Base-by-base conservation (phyloP, 1,140 invertebrate genomes). In the Drosophila truncata region DNA sequence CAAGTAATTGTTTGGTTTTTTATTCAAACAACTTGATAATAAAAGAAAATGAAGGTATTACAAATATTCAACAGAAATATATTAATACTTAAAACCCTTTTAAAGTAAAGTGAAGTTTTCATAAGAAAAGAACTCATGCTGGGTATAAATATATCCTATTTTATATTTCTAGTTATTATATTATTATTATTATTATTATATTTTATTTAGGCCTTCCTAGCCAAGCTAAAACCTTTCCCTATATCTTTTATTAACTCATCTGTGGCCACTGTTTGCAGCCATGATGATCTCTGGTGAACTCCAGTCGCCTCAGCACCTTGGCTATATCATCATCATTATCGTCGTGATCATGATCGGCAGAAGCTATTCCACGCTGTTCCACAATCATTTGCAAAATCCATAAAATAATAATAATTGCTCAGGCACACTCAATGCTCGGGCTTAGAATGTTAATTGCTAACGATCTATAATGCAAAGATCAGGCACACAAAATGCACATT, bases 371-470 rank as follows among this genome's bases (percentile, higher is more conserved):
- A 25, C 37, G 35, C 66, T 54, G 71, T 47, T 81, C 57, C 79
- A 59, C 74, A 75, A 73, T 55, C 67, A 73, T 73, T 78, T 85
- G 60, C 44, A 58, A 60, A 69, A 80, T 73, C 64, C 78, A 78
- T 64, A 74, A 74, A 73, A 70, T 58, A 64, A 62, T 76, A 80
- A 87, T 87, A 82, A 86, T 50, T 59, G 59, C 63, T 55, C 41
- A 31, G 59, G 46, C 16, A 23, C 23, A 27, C 18, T 27, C 27
- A 27, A 11, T 14, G 41, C 47, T 57, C 55, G 37, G 42, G 50
- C 49, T 58, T 62, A 78, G 73, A 78, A 70, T 63, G 74, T 86
- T 87, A 87, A 80, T 87, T 80, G 85, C 57, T 59, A 62, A 62
- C 73, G 78, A 86, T 78, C 63, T 39, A 80, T 76, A 82, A 87